Evolutionary conservation across 2,113 vertebrate genomes (phyloP).

Genomic region (Carettochelys insculpta): DNA sequence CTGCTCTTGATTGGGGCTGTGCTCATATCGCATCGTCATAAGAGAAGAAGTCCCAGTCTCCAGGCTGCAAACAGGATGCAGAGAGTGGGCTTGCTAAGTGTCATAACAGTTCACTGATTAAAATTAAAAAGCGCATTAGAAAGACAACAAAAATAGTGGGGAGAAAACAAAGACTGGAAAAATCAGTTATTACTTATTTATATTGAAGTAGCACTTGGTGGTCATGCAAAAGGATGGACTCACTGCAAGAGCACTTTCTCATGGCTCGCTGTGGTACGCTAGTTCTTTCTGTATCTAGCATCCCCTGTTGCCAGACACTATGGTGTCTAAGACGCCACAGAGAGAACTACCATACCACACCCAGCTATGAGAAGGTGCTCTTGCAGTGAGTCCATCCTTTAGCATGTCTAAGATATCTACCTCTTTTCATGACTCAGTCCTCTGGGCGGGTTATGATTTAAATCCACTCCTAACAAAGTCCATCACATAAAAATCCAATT

Average conservation of each 20-base stretch:
- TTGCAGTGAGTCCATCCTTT: no score
- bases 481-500: neutral
- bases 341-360: no score
- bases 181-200: neutral
- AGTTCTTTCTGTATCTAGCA: neutral
- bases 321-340: no score
- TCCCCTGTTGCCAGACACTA: neutral
- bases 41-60: neutral
- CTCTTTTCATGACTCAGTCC: neutral
- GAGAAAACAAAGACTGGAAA: neutral
- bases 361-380: no score
- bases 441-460: neutral
- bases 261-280: neutral
- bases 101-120: neutral
- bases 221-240: neutral
- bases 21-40: neutral
- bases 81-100: neutral
- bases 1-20: neutral
- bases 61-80: neutral
- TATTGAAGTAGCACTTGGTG: neutral
- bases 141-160: neutral
- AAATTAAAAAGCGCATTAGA: neutral
- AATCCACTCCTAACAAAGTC: neutral
- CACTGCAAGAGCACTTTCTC: neutral
- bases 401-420: neutral